Evolutionary conservation across 2,888 invertebrate species (phyloP).

Genomic region (Subacronicta megacephala): DNA sequence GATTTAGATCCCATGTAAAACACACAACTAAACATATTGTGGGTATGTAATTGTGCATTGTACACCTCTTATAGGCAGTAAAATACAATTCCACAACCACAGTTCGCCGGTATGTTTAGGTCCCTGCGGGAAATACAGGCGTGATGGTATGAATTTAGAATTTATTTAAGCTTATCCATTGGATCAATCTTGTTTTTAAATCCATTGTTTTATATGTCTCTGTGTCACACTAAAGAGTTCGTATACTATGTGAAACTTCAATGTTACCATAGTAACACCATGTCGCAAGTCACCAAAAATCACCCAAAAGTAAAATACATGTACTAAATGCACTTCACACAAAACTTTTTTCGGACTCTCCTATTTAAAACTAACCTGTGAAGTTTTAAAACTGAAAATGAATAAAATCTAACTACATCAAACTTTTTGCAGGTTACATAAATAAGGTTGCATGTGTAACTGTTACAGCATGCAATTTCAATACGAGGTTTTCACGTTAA

Average conservation of each 20-base stretch:
- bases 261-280: constrained; percentile 27
- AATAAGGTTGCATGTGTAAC: constrained; percentile 21
- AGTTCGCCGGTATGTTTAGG: too few species aligned
- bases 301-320: constrained; percentile 43
- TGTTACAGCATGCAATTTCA: constrained; percentile 10
- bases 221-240: constrained; percentile 37
- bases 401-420: too few species aligned
- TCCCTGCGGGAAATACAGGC: too few species aligned
- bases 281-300: constrained; percentile 30
- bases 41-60: too few species aligned
- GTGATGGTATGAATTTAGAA: too few species aligned
- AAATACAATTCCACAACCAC: too few species aligned
- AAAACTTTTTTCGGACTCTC: constrained; percentile 2
- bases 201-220: neutral
- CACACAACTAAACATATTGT: too few species aligned
- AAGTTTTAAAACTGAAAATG: constrained; percentile 8
- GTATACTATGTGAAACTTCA: constrained; percentile 28
- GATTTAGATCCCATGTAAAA: too few species aligned
- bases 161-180: too few species aligned
- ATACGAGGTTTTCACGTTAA: neutral
- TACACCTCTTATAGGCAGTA: too few species aligned
- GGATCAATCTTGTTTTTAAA: too few species aligned
- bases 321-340: constrained; percentile 19
- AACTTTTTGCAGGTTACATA: constrained; percentile 14
- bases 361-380: constrained; percentile 26